Conservation (phyloP, 30 jellyfish, hydroid and myxozoan species). For the Cassiopea andromeda region DNA sequence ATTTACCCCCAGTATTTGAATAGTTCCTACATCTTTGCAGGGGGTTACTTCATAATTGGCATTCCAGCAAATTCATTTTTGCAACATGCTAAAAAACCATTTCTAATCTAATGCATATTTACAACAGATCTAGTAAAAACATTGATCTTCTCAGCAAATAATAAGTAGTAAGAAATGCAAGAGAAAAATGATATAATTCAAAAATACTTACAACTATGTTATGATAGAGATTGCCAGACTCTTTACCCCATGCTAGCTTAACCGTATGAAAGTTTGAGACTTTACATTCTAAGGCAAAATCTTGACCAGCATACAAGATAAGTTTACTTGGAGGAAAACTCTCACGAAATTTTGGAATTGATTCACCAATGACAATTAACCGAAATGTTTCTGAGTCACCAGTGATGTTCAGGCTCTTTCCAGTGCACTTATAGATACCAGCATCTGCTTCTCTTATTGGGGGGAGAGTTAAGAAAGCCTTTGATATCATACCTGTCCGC, state of each 20-base stretch:
- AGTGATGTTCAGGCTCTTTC: background rate
- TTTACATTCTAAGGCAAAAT: slow-evolving; percentile 20
- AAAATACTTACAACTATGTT: background rate
- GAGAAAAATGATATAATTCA: background rate
- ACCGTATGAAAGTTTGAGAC: slow-evolving; percentile 47
- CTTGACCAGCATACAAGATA: slow-evolving; percentile 47
- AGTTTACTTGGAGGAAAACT: slow-evolving; percentile 37
- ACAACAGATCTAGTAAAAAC: no score
- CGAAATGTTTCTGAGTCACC: slow-evolving; percentile 7
- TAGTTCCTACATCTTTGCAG: no score
- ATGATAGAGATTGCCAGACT: slow-evolving; percentile 22
- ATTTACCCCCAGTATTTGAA: no score
- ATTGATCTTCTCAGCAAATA: background rate
- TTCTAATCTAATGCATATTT: no score
- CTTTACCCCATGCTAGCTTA: slow-evolving; percentile 36
- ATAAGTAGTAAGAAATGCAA: background rate
- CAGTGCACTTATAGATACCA: slow-evolving; percentile 33
- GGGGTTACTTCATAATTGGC: no score
- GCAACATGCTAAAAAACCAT: no score
- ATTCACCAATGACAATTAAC: slow-evolving; percentile 1
- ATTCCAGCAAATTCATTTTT: no score
- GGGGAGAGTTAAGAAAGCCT: background rate
- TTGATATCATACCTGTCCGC: background rate
- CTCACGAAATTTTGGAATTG: slow-evolving; percentile 10
- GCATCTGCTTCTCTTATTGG: background rate